Percentiles rank a stretch among this genome's conserved stretches.
Evolutionary conservation across 2,888 invertebrate genomes (phyloP).

Genomic region (Nemurella pictetii): DNA sequence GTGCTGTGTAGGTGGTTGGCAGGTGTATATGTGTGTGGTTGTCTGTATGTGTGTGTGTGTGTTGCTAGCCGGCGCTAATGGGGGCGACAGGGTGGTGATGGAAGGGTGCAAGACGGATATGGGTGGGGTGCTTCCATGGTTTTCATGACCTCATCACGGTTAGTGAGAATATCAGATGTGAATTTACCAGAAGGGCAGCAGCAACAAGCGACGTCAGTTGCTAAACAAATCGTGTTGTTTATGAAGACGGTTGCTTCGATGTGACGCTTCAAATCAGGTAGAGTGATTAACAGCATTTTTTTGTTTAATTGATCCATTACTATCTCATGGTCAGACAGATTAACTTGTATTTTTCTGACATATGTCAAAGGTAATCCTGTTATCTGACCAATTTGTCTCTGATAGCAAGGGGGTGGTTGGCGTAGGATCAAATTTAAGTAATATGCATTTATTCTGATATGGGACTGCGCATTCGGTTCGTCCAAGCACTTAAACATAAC

Average conservation of each 20-base stretch:
- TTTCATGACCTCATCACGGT: conserved; percentile 27
- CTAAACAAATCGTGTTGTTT: neutral
- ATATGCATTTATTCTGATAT: too few species aligned
- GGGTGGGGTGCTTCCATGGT: conserved; percentile 17
- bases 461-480: too few species aligned
- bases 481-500: too few species aligned
- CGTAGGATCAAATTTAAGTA: too few species aligned
- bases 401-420: too few species aligned
- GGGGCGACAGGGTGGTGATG: neutral
- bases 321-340: too few species aligned
- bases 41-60: conserved; percentile 1
- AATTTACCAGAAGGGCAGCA: conserved; percentile 6
- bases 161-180: conserved; percentile 21
- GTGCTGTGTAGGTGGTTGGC: neutral
- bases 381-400: too few species aligned
- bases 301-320: neutral
- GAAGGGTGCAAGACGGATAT: neutral
- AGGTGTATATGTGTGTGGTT: neutral
- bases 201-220: neutral
- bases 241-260: neutral
- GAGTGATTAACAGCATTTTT: neutral
- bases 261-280: neutral
- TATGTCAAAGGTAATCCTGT: neutral
- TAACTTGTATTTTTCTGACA: neutral
- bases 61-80: neutral